phyloP scores from a whole-genome alignment of 2,113 vertebrate species.

The Symphodus melops region DNA sequence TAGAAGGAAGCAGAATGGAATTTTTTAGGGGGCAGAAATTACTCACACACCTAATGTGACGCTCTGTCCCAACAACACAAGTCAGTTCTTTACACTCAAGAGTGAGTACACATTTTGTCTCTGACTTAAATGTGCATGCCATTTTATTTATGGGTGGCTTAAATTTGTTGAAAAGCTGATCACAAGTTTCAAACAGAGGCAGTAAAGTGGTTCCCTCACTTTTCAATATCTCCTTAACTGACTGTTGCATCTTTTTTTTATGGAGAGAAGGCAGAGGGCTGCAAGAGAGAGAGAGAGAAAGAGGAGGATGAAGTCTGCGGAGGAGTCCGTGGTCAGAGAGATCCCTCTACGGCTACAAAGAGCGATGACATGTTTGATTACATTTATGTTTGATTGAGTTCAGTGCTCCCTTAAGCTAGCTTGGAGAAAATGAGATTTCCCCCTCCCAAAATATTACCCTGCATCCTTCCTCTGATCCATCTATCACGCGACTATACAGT shows the following conservation, averaged over 20 bases:
- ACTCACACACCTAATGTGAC: too few species aligned
- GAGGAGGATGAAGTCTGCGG: neutral
- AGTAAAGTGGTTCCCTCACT: conserved; percentile 35
- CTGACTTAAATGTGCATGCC: conserved; percentile 1
- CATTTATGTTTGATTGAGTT: conserved; percentile 79
- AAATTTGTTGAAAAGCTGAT: conserved; percentile 3
- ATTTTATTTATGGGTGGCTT: conserved; percentile 6
- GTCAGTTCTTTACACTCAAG: neutral
- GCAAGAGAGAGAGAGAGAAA: neutral
- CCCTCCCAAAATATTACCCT: conserved; percentile 73
- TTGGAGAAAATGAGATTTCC: conserved; percentile 79
- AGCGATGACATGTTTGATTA: conserved; percentile 79
- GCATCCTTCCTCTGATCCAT: conserved; percentile 59
- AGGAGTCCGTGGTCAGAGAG: conserved; percentile 41
- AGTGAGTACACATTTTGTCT: neutral
- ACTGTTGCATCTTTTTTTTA: conserved; percentile 53
- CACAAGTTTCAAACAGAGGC: conserved; percentile 17
- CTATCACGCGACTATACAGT: conserved; percentile 67
- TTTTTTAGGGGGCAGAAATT: too few species aligned
- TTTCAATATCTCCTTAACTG: conserved; percentile 46
- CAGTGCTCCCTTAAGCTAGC: conserved; percentile 74
- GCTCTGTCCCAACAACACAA: too few species aligned
- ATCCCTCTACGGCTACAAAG: conserved; percentile 70
- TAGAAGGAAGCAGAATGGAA: too few species aligned
- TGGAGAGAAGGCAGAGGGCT: conserved; percentile 19